Evolutionary conservation across 2,113 vertebrate genomes (phyloP), one percentile per base, ranked within the genome.

Genomic region (Salminus brasiliensis): DNA sequence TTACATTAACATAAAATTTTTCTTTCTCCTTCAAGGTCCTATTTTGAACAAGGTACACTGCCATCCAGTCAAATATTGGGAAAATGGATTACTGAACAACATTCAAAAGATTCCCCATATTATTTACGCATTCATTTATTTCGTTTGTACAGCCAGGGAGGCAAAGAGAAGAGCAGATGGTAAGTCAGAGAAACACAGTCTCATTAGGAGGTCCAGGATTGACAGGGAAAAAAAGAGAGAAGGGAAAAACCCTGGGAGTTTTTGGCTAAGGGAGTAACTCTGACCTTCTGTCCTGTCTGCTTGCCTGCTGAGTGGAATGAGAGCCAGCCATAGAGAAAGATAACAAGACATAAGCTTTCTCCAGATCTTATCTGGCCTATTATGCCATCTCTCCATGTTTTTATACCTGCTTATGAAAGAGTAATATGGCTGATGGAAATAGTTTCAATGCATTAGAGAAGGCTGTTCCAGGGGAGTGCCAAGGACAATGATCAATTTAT

Each of bases 271-370:
- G 87, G 83, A 87, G 87, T 83, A 80, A 75, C 81, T 85, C 87
- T 93, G 92, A 93, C 92, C 92, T 93, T 93, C 90, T 93, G 92
- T 91, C 89, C 89, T 83, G 88, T 91, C 88, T 90, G 85, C 87
- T 85, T 86, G 84, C 87, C 72, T 85, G 88, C 88, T 84, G 89
- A 84, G 85, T 78, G 76, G 27, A 84, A 87, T 84, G 77, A 87
- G 88, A 88, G 84, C 70, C 47, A 70, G 53, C 80, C 72, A 27
- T 47, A 86, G 69, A 81, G 85, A 72, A 88, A 88, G 84, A 83
- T 86, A 87, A 90, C 85, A 89, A 78, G 67, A 83, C 75, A 10
- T 70, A 43, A 36, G 65, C 68, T 78, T 76, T 84, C 84, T 86
- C 53, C 57, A 74, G 72, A 86, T 89, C 80, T 77, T 85, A 84